Percentiles rank a stretch among this genome's conserved stretches.
Evolutionary conservation across 2,888 invertebrate genomes (phyloP).

Genomic region (Drosophila prolongata): DNA sequence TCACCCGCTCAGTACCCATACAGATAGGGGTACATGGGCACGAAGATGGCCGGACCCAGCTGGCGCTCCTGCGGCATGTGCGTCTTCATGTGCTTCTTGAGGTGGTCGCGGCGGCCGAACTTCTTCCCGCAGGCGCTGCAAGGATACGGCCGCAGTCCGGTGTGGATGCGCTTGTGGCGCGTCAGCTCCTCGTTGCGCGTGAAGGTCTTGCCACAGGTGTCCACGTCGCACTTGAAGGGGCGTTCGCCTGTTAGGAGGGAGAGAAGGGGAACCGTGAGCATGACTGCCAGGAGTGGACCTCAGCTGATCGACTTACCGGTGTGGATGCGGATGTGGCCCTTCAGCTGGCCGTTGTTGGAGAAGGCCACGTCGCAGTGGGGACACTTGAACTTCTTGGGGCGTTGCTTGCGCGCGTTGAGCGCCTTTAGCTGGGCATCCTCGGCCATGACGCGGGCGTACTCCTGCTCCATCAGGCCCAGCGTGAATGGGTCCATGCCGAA

Average conservation of each 20-base stretch:
- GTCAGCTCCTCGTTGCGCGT: conserved; percentile 96
- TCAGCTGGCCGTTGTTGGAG: conserved; percentile 96
- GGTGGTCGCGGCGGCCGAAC: conserved; percentile 96
- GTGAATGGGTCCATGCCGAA: conserved; percentile 82
- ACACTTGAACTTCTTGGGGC: conserved; percentile 96
- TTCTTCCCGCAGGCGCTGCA: conserved; percentile 95
- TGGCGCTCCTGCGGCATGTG: conserved; percentile 88
- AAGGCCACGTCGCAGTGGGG: conserved; percentile 95
- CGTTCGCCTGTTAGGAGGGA: conserved; percentile 88
- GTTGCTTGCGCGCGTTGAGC: conserved; percentile 89
- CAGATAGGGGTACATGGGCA: conserved; percentile 87
- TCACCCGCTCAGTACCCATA: conserved; percentile 85
- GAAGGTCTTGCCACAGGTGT: conserved; percentile 94
- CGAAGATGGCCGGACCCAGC: conserved; percentile 87
- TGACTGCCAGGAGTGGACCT: background rate
- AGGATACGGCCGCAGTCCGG: conserved; percentile 93
- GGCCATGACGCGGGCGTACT: conserved; percentile 89
- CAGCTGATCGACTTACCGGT: conserved; percentile 87
- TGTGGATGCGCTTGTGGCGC: conserved; percentile 95
- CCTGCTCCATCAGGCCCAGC: conserved; percentile 87
- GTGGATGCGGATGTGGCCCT: conserved; percentile 95
- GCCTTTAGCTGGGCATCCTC: conserved; percentile 90
- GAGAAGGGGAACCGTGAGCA: conserved; percentile 33
- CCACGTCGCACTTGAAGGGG: conserved; percentile 94
- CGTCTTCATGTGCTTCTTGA: conserved; percentile 96